Percentiles rank a stretch among this genome's conserved stretches.
Evolutionary conservation across 2,113 vertebrate genomes (phyloP).

Genomic region (Hypomesus transpacificus): DNA sequence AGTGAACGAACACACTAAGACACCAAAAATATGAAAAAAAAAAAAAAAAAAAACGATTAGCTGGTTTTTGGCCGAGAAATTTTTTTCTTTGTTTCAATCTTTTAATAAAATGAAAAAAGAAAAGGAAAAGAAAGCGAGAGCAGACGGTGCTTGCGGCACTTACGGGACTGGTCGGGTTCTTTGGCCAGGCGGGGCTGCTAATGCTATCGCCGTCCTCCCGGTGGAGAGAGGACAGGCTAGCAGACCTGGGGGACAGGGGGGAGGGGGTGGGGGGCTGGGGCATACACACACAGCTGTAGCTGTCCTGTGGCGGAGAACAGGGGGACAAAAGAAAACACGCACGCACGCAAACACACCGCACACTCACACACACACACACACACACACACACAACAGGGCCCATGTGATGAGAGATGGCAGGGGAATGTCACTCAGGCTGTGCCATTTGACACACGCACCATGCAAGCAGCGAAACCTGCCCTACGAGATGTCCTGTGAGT

Average conservation of each 20-base stretch:
- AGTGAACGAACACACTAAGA: no score
- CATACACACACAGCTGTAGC: slow-evolving; percentile 89
- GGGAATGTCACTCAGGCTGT: slow-evolving; percentile 3
- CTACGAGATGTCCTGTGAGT: background rate
- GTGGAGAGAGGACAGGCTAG: slow-evolving; percentile 93
- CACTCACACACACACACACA: background rate
- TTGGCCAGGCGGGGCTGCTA: slow-evolving; percentile 93
- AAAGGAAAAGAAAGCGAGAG: background rate
- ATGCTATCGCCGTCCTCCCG: slow-evolving; percentile 93
- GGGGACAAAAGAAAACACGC: slow-evolving; percentile 70
- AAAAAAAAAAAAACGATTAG: background rate
- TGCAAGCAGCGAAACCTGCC: background rate
- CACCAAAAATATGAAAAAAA: background rate
- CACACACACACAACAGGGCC: background rate
- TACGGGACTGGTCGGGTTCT: slow-evolving; percentile 92
- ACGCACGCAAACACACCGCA: slow-evolving; percentile 12
- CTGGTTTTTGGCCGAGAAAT: background rate
- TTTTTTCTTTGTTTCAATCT: background rate
- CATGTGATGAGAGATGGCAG: slow-evolving; percentile 27
- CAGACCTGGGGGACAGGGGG: slow-evolving; percentile 89
- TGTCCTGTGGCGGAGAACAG: slow-evolving; percentile 83
- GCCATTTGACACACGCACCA: background rate
- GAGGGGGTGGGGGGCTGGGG: slow-evolving; percentile 91
- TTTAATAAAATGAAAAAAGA: background rate
- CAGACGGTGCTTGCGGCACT: slow-evolving; percentile 60